Evolutionary conservation across 2,797 vertebrate species (phyloP).

Genomic region (Tachyglossus aculeatus): DNA sequence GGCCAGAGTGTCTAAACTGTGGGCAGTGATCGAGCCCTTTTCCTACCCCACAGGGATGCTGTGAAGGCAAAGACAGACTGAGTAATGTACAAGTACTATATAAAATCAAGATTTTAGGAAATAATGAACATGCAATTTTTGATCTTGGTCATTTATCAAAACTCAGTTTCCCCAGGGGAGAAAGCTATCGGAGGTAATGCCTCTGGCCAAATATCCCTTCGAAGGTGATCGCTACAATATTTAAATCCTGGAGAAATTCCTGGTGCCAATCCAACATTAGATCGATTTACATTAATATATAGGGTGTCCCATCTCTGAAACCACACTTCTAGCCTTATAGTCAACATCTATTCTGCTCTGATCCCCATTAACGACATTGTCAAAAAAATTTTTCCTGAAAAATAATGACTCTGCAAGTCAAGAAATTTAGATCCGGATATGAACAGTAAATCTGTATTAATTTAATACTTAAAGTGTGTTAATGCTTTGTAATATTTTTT

Average conservation of each 20-base stretch:
- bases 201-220: too few species aligned
- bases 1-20: too few species aligned
- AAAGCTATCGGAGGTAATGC: neutral
- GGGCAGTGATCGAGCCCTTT: too few species aligned
- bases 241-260: slow-evolving; percentile 66
- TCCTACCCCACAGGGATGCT: too few species aligned
- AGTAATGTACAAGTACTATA: too few species aligned
- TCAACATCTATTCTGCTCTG: slow-evolving; percentile 73
- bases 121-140: too few species aligned
- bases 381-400: slow-evolving; percentile 74
- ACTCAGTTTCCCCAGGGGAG: neutral
- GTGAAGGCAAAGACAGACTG: too few species aligned
- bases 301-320: slow-evolving; percentile 58
- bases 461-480: slow-evolving; percentile 77
- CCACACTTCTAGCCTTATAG: slow-evolving; percentile 60
- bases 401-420: slow-evolving; percentile 74
- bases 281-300: slow-evolving; percentile 58
- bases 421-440: slow-evolving; percentile 74
- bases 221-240: slow-evolving; percentile 57
- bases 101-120: too few species aligned
- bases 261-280: slow-evolving; percentile 41
- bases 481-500: slow-evolving; percentile 84
- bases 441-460: slow-evolving; percentile 77
- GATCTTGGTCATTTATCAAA: too few species aligned
- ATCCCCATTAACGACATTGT: slow-evolving; percentile 75